phyloP scores from a whole-genome alignment of 92 coral and sea anemone species.

The Chrysogorgia sp. region DNA sequence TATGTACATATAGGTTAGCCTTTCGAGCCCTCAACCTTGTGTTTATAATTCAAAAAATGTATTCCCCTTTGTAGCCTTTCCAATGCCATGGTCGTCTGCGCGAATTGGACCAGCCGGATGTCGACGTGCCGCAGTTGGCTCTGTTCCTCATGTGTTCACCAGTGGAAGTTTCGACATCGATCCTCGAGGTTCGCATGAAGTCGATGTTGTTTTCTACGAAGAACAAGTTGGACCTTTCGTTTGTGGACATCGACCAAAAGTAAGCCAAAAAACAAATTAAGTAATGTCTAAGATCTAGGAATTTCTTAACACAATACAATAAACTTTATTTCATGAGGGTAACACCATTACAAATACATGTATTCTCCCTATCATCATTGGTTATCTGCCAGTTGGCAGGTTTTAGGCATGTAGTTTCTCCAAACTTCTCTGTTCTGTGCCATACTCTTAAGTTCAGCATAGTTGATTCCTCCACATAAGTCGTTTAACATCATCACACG shows the following conservation, averaged over 20 bases:
- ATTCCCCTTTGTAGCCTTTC: conserved; percentile 91
- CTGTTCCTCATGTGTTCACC: conserved; percentile 94
- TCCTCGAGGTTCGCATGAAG: conserved; percentile 88
- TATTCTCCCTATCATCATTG: too few relatives aligned
- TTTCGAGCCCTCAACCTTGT: not conserved
- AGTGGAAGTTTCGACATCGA: conserved; percentile 84
- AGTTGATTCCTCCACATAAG: too few relatives aligned
- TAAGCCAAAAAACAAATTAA: conserved; percentile 59
- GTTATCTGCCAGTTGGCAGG: too few relatives aligned
- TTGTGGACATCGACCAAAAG: conserved; percentile 98
- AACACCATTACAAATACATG: too few relatives aligned
- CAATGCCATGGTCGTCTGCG: conserved; percentile 95
- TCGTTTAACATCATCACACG: too few relatives aligned
- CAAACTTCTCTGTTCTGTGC: too few relatives aligned
- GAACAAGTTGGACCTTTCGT: conserved; percentile 94
- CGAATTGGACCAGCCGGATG: conserved; percentile 86
- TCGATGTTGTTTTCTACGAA: conserved; percentile 95
- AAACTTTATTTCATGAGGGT: too few relatives aligned
- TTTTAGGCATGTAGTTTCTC: too few relatives aligned
- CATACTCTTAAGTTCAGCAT: too few relatives aligned
- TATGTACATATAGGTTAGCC: not conserved
- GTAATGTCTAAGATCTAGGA: too few relatives aligned
- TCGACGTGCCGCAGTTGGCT: conserved; percentile 76
- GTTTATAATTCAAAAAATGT: conserved; percentile 31
- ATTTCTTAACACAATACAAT: too few relatives aligned